Conservation (phyloP, 2,797 vertebrate species). For the Pipistrellus kuhlii region DNA sequence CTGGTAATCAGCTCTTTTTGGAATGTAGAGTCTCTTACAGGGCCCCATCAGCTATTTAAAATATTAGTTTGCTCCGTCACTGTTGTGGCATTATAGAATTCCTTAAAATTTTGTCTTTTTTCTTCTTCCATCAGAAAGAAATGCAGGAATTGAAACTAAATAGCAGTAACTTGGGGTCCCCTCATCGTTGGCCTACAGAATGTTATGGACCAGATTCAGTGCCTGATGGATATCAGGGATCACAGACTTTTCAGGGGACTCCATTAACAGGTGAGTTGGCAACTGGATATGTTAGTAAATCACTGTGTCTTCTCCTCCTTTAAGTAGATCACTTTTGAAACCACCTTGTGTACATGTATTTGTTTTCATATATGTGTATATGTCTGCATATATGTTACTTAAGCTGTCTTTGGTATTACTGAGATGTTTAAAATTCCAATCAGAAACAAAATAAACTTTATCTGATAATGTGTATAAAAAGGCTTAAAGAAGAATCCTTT, state of each 20-base stretch:
- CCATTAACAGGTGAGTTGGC: conserved; percentile 93
- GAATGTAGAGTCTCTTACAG: conserved; percentile 36
- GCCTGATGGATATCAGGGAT: conserved; percentile 92
- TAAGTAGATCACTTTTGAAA: conserved; percentile 15
- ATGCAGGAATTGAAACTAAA: conserved; percentile 96
- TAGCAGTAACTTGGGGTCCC: conserved; percentile 88
- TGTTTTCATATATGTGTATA: neutral
- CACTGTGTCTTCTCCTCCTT: neutral
- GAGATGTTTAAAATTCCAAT: conserved; percentile 19
- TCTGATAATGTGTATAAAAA: conserved; percentile 17
- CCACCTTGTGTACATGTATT: conserved; percentile 13
- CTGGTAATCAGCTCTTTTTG: neutral
- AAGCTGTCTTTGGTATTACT: conserved; percentile 15
- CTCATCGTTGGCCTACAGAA: conserved; percentile 93
- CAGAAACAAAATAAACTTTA: conserved; percentile 23
- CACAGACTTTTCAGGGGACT: conserved; percentile 94
- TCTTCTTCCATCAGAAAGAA: conserved; percentile 91
- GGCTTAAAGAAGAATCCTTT: neutral
- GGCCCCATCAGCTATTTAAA: neutral
- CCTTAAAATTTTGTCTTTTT: conserved; percentile 21
- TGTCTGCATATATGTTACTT: conserved; percentile 6
- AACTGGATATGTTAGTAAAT: conserved; percentile 27
- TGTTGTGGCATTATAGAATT: conserved; percentile 8
- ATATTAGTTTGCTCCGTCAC: neutral
- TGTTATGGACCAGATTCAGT: conserved; percentile 91